These are phyloP conservation scores for Drosophila subquinaria DNA, from an alignment of 2,888 invertebrate genomes.

Conservation along the genomic window DNA sequence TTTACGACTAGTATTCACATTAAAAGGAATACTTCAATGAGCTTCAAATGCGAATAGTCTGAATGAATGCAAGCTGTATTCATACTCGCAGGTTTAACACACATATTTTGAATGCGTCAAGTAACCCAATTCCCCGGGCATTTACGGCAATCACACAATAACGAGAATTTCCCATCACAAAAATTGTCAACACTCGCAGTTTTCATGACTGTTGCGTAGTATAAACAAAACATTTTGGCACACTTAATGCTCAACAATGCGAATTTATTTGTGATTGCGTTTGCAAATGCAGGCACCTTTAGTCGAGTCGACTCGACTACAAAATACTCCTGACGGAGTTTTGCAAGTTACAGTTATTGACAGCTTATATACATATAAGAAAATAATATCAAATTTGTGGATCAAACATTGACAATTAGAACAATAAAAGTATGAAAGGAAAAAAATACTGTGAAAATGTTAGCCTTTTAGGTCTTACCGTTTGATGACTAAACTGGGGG, in stretches of 20 bases:
- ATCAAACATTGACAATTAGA: no score
- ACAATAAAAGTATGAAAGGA: no score
- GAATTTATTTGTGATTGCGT: conserved; percentile 25
- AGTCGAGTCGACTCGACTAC: neutral
- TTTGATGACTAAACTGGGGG: no score
- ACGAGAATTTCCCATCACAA: conserved; percentile 16
- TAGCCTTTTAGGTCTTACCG: no score
- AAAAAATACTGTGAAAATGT: no score
- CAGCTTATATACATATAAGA: no score
- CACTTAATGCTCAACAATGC: conserved; percentile 40
- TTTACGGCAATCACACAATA: conserved; percentile 15
- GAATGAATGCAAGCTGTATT: conserved; percentile 11
- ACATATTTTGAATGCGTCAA: conserved; percentile 24
- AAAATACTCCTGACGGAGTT: neutral
- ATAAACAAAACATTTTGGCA: conserved; percentile 37
- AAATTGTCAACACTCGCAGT: conserved; percentile 20
- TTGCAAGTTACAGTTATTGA: no score
- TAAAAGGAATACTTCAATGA: conserved; percentile 25
- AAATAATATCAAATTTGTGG: no score
- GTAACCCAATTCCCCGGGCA: conserved; percentile 61
- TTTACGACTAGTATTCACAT: conserved; percentile 15
- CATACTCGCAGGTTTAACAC: conserved; percentile 12
- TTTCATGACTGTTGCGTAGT: conserved; percentile 22
- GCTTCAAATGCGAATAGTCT: conserved; percentile 3
- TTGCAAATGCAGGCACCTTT: neutral